These are phyloP conservation scores for Ormyrus labotus DNA, from an alignment of 2,888 invertebrate species.

Conservation along the genomic window DNA sequence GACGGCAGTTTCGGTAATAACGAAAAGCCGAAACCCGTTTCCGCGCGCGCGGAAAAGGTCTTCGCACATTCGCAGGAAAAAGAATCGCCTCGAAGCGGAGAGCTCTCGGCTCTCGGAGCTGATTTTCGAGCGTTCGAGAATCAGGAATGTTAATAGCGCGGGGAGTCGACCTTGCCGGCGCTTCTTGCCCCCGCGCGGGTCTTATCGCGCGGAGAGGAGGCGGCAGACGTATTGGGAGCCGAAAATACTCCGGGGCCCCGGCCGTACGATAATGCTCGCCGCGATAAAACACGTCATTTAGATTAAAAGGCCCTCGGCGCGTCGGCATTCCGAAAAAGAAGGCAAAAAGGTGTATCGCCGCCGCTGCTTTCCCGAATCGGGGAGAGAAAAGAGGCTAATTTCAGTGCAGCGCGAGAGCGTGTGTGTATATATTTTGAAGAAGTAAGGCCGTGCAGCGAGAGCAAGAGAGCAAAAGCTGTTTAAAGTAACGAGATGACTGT, in stretches of 20 bases:
- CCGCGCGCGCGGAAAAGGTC: too few relatives aligned
- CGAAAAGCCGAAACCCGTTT: too few relatives aligned
- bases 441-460: conserved; percentile 8
- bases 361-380: background rate
- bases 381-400: conserved; percentile 53
- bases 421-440: too few relatives aligned
- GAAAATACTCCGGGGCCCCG: conserved; percentile 50
- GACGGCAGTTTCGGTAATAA: too few relatives aligned
- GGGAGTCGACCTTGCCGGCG: conserved; percentile 43
- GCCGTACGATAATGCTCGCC: conserved; percentile 8
- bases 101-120: too few relatives aligned
- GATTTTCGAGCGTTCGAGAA: background rate
- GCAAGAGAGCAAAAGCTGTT: conserved; percentile 59
- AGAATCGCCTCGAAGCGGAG: background rate
- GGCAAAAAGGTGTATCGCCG: too few relatives aligned
- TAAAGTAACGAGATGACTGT: conserved; percentile 75
- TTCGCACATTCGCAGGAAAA: too few relatives aligned
- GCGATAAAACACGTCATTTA: conserved; percentile 72
- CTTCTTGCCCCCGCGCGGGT: background rate
- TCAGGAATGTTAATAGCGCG: conserved; percentile 67
- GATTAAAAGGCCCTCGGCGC: conserved; percentile 64
- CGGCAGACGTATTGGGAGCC: conserved; percentile 62
- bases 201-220: conserved; percentile 49
- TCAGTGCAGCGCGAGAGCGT: too few relatives aligned
- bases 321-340: background rate